phyloP scores from a whole-genome alignment of 1,140 invertebrate genomes.

The Ectropis grisescens region DNA sequence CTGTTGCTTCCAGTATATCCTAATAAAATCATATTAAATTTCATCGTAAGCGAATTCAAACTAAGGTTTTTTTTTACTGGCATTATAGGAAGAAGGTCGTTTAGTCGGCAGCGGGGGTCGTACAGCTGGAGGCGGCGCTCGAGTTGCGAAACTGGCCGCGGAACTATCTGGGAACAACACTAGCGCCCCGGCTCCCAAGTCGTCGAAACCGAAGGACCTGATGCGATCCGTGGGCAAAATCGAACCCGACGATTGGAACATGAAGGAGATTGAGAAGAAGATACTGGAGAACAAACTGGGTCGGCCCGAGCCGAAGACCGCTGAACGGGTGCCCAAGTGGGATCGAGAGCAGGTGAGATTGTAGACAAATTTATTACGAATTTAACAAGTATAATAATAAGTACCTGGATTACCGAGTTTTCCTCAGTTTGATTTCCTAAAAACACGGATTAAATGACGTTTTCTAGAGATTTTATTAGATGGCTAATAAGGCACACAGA shows the following conservation, averaged over 20 bases:
- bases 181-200: conserved; percentile 54
- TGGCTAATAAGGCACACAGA: no score
- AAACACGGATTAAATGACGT: no score
- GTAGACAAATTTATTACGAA: no score
- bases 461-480: no score
- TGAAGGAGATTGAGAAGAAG: conserved; percentile 92
- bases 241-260: conserved; percentile 92
- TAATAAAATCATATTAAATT: no score
- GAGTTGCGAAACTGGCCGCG: conserved; percentile 76
- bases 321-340: conserved; percentile 92
- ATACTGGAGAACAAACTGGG: conserved; percentile 87
- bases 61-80: no score
- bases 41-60: no score
- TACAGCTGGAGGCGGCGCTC: conserved; percentile 53
- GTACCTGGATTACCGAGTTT: no score
- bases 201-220: conserved; percentile 89
- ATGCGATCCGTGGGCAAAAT: conserved; percentile 91
- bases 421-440: no score
- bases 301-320: conserved; percentile 73
- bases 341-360: conserved; percentile 81
- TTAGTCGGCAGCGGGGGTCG: conserved; percentile 32
- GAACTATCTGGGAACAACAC: conserved; percentile 46
- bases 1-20: no score
- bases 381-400: no score
- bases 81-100: conserved; percentile 38